A percentile compares a stretch with the other conserved stretches of the same genome.
Conservation (phyloP, 2,113 vertebrate species). For the Gulo gulo region DNA sequence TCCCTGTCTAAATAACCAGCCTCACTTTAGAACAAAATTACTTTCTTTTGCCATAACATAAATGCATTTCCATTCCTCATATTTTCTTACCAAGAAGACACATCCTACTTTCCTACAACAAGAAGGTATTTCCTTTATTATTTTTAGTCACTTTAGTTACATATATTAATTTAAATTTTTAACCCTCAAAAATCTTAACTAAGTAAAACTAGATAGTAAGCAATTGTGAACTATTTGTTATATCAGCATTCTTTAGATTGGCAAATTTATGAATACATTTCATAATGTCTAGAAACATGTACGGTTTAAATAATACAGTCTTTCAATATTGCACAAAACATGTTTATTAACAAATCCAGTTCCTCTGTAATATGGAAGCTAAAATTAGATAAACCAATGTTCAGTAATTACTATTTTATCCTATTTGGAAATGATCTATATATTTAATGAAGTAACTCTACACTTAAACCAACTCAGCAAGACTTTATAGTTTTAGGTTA, state of each 20-base stretch:
- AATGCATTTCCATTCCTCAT: neutral
- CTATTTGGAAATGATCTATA: neutral
- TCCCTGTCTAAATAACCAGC: neutral
- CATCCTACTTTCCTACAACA: neutral
- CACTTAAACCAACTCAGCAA: neutral
- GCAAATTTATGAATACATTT: neutral
- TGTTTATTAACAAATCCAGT: neutral
- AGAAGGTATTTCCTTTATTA: neutral
- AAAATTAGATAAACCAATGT: neutral
- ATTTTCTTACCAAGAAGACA: neutral
- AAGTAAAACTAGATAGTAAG: neutral
- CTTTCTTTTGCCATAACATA: neutral
- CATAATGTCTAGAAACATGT: neutral
- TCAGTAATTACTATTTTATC: neutral
- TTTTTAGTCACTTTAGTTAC: neutral
- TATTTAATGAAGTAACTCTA: neutral
- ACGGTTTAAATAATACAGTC: neutral
- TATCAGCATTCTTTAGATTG: neutral
- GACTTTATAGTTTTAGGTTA: neutral
- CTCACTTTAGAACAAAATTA: neutral
- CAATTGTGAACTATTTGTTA: neutral
- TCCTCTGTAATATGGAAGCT: neutral
- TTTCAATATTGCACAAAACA: neutral
- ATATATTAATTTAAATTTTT: neutral
- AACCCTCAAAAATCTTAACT: neutral